Evolutionary conservation across 2,113 vertebrate genomes (phyloP).

Genomic region (Malaclemys terrapin): DNA sequence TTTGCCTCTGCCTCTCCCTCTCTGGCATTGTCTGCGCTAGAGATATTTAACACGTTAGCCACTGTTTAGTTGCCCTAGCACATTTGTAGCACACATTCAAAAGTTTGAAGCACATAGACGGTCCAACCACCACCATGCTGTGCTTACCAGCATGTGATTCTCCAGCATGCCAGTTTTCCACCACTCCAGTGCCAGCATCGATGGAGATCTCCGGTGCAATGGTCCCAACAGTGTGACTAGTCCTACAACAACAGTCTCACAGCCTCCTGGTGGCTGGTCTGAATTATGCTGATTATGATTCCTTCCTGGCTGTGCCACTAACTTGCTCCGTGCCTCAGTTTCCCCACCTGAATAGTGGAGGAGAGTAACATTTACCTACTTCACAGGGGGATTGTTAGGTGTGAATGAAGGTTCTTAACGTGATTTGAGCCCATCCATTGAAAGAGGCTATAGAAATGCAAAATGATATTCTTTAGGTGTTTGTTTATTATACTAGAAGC

Average conservation of each 20-base stretch:
- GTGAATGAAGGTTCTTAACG: background rate
- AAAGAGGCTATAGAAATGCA: background rate
- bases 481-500: background rate
- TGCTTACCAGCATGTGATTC: background rate
- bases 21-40: background rate
- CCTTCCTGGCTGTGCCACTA: background rate
- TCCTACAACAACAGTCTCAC: rapidly evolving
- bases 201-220: background rate
- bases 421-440: background rate
- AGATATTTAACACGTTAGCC: background rate
- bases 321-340: background rate
- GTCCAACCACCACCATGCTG: background rate
- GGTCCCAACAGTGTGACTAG: background rate
- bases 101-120: rapidly evolving
- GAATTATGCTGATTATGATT: rapidly evolving
- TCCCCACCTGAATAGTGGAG: background rate
- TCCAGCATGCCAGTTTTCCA: background rate
- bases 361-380: background rate
- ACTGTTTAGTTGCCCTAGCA: background rate
- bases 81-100: background rate
- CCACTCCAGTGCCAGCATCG: background rate
- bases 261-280: rapidly evolving
- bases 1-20: background rate
- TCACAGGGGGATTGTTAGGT: rapidly evolving
- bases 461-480: conserved; percentile 10